Conservation (phyloP, 2,797 vertebrate genomes). For the Pipistrellus pipistrellus region DNA sequence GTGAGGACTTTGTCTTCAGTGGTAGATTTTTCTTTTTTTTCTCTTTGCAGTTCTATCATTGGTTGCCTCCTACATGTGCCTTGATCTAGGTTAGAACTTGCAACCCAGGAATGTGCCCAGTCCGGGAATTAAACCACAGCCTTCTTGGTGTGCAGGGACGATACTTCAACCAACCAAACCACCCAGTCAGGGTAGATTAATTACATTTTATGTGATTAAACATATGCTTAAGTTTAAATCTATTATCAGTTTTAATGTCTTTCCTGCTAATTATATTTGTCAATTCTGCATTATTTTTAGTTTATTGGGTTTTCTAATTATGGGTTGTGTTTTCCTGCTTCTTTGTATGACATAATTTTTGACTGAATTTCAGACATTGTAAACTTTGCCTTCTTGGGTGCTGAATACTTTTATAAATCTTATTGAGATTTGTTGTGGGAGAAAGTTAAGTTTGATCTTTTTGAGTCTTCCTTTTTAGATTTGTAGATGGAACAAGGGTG, state of each 20-base stretch:
- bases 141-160: background rate
- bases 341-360: background rate
- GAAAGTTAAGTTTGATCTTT: conserved; percentile 38
- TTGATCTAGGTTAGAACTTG: background rate
- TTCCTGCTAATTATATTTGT: conserved; percentile 17
- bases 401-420: background rate
- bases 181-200: background rate
- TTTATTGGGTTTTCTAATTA: conserved; percentile 1
- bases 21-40: background rate
- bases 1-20: background rate
- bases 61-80: background rate
- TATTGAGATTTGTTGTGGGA: background rate
- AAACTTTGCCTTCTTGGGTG: background rate
- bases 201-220: conserved; percentile 29
- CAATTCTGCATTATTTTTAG: background rate
- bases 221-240: background rate
- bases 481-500: background rate
- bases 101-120: background rate
- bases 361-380: background rate
- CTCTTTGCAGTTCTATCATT: background rate
- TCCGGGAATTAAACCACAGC: background rate
- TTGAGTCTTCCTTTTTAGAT: background rate
- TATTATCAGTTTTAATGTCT: conserved; percentile 15
- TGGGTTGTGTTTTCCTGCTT: background rate
- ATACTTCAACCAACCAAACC: background rate